These are phyloP conservation scores for Leptodactylus fuscus DNA, from an alignment of 2,113 vertebrate genomes.

Conservation along the genomic window DNA sequence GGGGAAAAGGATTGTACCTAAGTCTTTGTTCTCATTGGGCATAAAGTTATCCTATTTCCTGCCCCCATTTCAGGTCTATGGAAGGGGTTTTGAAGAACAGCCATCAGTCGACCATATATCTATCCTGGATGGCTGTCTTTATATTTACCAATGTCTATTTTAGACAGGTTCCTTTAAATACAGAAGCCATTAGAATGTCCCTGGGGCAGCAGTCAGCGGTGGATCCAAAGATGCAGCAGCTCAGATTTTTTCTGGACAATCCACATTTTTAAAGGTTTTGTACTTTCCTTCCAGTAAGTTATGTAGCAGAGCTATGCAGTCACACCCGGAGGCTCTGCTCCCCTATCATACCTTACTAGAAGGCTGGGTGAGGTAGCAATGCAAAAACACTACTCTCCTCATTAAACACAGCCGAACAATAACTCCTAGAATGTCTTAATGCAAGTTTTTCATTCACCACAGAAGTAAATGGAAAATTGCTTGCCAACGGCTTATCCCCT, in stretches of 20 bases:
- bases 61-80: no score
- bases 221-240: not conserved
- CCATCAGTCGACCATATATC: no score
- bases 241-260: constrained; percentile 12
- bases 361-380: not conserved
- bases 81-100: no score
- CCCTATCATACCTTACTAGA: not conserved
- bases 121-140: no score
- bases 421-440: not conserved
- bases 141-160: no score
- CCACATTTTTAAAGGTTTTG: constrained; percentile 38
- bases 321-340: constrained; percentile 21
- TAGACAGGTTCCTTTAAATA: no score
- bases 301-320: constrained; percentile 27
- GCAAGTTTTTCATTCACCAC: not conserved
- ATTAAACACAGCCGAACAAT: not conserved
- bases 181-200: no score
- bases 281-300: constrained; percentile 16
- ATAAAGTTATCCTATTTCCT: no score
- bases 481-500: not conserved
- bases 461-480: not conserved
- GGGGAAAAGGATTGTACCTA: no score
- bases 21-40: no score
- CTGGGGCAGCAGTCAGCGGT: not conserved
- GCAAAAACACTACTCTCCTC: not conserved